A percentile compares a stretch with the other conserved stretches of the same genome.
phyloP scores from a whole-genome alignment of 64 coral and sea anemone genomes.

The Catalaphyllia jardinei region DNA sequence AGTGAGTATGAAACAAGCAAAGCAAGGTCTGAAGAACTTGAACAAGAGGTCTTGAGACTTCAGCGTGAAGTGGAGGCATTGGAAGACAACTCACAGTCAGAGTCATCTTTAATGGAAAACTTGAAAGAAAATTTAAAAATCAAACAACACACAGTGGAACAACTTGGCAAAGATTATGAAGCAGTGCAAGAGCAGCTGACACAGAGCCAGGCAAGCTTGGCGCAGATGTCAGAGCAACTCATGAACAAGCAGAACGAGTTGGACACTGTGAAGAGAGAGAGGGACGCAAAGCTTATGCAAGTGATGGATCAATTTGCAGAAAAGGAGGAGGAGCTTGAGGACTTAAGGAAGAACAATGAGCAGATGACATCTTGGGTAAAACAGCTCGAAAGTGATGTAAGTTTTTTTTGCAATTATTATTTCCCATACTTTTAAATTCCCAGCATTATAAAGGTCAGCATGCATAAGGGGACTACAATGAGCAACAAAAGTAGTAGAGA shows the following conservation, averaged over 20 bases:
- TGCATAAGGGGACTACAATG: too few species aligned
- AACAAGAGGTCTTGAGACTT: conserved; percentile 41
- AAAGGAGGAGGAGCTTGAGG: conserved; percentile 74
- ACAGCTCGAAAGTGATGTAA: conserved; percentile 67
- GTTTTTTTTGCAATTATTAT: conserved; percentile 1
- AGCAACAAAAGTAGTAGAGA: too few species aligned
- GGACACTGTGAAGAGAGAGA: conserved; percentile 63
- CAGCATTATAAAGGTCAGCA: too few species aligned
- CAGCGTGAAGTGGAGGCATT: conserved; percentile 65
- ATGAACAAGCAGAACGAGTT: conserved; percentile 68
- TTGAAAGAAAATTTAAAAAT: conserved; percentile 76
- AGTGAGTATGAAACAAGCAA: conserved; percentile 39
- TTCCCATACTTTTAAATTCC: background rate
- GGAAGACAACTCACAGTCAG: conserved; percentile 88
- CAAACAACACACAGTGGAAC: conserved; percentile 76
- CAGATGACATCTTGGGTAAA: conserved; percentile 31
- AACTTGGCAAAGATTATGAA: conserved; percentile 79
- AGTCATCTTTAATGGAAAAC: conserved; percentile 87
- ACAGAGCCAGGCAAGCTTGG: conserved; percentile 39
- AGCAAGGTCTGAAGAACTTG: conserved; percentile 6
- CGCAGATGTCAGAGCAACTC: conserved; percentile 32
- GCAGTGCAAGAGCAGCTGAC: conserved; percentile 38
- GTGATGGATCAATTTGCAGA: conserved; percentile 68
- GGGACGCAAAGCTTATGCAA: conserved; percentile 65
- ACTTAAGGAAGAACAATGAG: conserved; percentile 66